A percentile compares a stretch with the other conserved stretches of the same genome.
These are phyloP conservation scores for Thomomys bottae DNA, from an alignment of 2,113 vertebrate genomes.

Conservation along the genomic window DNA sequence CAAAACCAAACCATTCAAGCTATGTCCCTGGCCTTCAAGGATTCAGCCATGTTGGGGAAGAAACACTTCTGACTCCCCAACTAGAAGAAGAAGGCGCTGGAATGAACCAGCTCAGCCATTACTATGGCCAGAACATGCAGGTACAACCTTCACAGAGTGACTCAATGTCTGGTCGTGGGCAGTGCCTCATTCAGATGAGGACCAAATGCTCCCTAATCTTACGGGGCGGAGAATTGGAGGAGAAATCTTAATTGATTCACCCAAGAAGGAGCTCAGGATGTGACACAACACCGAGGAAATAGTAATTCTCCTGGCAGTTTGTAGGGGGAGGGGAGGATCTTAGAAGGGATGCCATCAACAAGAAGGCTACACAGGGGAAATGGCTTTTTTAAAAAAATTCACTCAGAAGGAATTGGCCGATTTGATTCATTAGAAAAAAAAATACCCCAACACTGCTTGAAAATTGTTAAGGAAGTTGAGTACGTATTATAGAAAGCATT, in stretches of 20 bases:
- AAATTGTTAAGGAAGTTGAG: neutral
- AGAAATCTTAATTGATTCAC: neutral
- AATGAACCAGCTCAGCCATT: too few relatives aligned
- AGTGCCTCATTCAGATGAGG: neutral
- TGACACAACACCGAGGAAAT: neutral
- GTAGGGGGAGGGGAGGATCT: fast-evolving
- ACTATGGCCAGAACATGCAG: too few relatives aligned
- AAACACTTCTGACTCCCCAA: neutral
- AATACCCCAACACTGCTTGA: too few relatives aligned
- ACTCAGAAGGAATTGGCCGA: neutral
- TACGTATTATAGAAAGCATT: neutral
- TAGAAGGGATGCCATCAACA: neutral
- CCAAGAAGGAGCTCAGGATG: neutral
- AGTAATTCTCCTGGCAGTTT: neutral
- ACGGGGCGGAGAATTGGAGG: neutral
- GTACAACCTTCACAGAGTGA: neutral
- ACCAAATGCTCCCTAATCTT: neutral
- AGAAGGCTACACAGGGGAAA: neutral
- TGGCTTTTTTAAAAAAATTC: neutral
- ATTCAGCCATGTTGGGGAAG: neutral
- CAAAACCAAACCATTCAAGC: neutral
- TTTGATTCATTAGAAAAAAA: neutral
- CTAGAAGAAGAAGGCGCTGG: too few relatives aligned
- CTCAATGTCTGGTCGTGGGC: neutral
- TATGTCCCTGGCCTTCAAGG: neutral